Evolutionary conservation across 2,113 vertebrate genomes (phyloP).

Genomic region (Protomyctophum bolini): DNA sequence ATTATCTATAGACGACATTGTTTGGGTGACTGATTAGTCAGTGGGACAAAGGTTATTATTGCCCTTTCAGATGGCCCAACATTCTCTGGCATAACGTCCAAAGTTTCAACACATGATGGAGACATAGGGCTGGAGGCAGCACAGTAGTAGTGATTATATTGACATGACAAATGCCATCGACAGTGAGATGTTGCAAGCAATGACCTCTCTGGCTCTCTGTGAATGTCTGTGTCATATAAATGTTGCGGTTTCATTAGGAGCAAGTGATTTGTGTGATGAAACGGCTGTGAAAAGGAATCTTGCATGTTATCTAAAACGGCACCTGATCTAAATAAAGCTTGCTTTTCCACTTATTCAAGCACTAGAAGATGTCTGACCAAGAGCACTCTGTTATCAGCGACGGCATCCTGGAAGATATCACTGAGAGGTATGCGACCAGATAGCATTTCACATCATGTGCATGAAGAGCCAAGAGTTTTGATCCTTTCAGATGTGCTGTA

Average conservation of each 20-base stretch:
- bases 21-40: background rate
- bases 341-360: conserved; percentile 33
- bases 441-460: background rate
- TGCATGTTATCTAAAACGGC: background rate
- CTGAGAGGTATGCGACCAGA: conserved; percentile 57
- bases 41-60: background rate
- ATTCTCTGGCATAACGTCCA: conserved; percentile 25
- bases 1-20: background rate
- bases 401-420: conserved; percentile 20
- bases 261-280: too few relatives aligned
- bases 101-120: conserved; percentile 45
- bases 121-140: background rate
- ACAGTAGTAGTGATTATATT: conserved; percentile 1
- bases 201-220: conserved; percentile 17
- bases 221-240: conserved; percentile 52
- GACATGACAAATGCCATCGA: background rate
- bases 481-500: too few relatives aligned
- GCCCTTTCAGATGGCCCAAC: conserved; percentile 19
- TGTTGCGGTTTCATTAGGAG: conserved; percentile 1
- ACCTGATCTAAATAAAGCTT: background rate
- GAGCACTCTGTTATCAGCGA: conserved; percentile 18
- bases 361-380: conserved; percentile 42
- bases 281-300: too few relatives aligned
- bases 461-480: background rate
- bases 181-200: conserved; percentile 50